A percentile compares a stretch with the other conserved stretches of the same genome.
Evolutionary conservation across 2,113 vertebrate genomes (phyloP).

Genomic region (Bubo bubo): DNA sequence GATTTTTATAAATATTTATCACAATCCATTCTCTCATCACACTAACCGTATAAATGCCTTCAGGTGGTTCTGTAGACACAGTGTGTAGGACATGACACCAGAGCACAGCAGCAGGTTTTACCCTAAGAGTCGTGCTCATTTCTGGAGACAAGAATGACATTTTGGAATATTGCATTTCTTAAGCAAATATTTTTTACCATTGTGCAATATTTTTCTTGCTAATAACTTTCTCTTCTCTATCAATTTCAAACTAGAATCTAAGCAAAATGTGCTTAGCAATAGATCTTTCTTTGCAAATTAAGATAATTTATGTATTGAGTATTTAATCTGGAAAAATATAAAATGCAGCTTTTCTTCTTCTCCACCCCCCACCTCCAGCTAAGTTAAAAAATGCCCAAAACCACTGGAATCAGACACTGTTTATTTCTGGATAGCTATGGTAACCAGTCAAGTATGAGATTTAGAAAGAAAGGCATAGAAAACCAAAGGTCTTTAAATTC

Average conservation of each 20-base stretch:
- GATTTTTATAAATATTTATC: constrained; percentile 25
- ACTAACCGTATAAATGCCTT: background rate
- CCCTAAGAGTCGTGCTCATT: background rate
- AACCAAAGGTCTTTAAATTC: background rate
- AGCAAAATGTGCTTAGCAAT: background rate
- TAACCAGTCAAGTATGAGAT: background rate
- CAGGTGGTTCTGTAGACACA: background rate
- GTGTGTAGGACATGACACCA: background rate
- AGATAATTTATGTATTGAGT: background rate
- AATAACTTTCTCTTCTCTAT: background rate
- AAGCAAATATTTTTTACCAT: constrained; percentile 37
- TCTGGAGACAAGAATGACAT: constrained; percentile 10
- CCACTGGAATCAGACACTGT: background rate
- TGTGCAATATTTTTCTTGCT: background rate
- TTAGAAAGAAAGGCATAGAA: background rate
- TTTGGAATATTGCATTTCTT: constrained; percentile 12
- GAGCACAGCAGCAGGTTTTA: constrained; percentile 16
- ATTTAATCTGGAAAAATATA: background rate
- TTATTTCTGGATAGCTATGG: background rate
- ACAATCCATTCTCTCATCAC: background rate
- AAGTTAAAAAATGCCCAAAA: background rate
- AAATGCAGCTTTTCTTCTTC: background rate
- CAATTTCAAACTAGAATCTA: background rate
- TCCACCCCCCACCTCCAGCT: rapidly evolving
- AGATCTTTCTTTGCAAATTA: background rate